phyloP scores from a whole-genome alignment of 1,140 invertebrate species.

The Belonocnema kinseyi region DNA sequence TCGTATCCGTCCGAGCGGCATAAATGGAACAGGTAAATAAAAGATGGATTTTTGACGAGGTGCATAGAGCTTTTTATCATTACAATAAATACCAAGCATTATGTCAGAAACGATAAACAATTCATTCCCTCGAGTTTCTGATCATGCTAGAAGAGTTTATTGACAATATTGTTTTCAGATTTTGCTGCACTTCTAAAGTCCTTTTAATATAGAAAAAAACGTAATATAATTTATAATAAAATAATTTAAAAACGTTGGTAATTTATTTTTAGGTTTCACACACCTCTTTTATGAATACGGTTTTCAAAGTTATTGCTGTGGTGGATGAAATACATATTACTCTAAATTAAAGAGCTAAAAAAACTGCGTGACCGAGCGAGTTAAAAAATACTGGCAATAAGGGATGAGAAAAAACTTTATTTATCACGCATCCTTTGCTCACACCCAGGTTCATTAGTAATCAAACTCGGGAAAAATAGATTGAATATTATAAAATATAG shows the following conservation, averaged over 20 bases:
- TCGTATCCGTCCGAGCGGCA: slow-evolving; percentile 92
- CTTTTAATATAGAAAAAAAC: no score
- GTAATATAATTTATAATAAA: no score
- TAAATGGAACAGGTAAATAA: slow-evolving; percentile 92
- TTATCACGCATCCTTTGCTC: background rate
- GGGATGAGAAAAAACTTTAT: background rate
- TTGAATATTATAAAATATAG: background rate
- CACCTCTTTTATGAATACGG: background rate
- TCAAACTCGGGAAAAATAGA: background rate
- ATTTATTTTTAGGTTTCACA: no score
- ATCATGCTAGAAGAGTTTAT: background rate
- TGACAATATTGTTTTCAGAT: background rate
- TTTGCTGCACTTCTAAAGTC: background rate
- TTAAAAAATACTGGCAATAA: background rate
- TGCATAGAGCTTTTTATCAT: slow-evolving; percentile 32
- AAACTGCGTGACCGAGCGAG: background rate
- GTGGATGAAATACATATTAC: background rate
- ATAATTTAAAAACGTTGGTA: no score
- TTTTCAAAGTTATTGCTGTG: background rate
- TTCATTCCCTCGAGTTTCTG: slow-evolving; percentile 18
- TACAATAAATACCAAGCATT: slow-evolving; percentile 27
- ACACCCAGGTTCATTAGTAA: background rate
- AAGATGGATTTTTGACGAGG: background rate
- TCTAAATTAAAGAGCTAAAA: background rate
- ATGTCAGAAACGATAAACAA: slow-evolving; percentile 31